These are phyloP conservation scores for Drosophila biarmipes DNA, from an alignment of 1,140 invertebrate genomes.

Conservation along the genomic window DNA sequence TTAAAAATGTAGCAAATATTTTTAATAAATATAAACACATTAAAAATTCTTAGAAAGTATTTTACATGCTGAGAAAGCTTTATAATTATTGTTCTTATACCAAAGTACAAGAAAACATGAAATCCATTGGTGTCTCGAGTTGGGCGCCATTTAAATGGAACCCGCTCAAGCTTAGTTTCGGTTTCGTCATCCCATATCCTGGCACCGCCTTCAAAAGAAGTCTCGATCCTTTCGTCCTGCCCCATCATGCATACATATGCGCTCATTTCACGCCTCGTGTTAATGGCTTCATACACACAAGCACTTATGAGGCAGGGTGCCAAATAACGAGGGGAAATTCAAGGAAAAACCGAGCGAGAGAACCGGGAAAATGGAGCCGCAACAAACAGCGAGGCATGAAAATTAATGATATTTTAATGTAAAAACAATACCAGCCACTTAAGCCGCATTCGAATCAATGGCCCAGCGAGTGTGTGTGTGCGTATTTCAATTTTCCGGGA, in stretches of 20 bases:
- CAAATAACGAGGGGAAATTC: background rate
- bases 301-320: slow-evolving; percentile 28
- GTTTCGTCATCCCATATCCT: background rate
- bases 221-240: background rate
- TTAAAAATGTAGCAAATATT: too few species aligned
- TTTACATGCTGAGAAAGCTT: too few species aligned
- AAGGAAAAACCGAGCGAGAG: background rate
- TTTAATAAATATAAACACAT: too few species aligned
- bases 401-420: slow-evolving; percentile 82
- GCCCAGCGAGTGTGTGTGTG: background rate
- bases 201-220: background rate
- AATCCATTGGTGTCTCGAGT: too few species aligned
- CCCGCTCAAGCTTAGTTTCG: background rate
- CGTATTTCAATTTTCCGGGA: slow-evolving; percentile 62
- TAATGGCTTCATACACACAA: slow-evolving; percentile 52
- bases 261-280: slow-evolving; percentile 52
- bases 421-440: slow-evolving; percentile 81
- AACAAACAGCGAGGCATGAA: slow-evolving; percentile 59
- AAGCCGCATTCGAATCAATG: slow-evolving; percentile 62
- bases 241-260: slow-evolving; percentile 28
- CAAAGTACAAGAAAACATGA: too few species aligned
- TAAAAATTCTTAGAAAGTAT: too few species aligned
- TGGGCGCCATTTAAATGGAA: background rate
- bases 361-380: slow-evolving; percentile 8
- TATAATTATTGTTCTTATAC: too few species aligned